These are phyloP conservation scores for Pristionchus fissidentatus DNA, from an alignment of 2,888 invertebrate genomes.

Conservation along the genomic window DNA sequence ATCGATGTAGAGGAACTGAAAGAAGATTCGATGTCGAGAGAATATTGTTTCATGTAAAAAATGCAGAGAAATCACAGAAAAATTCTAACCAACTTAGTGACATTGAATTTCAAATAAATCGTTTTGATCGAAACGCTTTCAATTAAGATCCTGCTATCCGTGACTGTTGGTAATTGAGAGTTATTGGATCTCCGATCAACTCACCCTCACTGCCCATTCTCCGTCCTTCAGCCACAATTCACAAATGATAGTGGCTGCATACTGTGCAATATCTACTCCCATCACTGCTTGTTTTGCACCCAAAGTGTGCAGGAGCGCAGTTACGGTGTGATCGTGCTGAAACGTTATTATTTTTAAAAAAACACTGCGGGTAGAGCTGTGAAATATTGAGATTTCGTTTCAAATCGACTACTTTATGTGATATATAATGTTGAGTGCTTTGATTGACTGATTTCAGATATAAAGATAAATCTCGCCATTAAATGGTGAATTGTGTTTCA, in stretches of 20 bases:
- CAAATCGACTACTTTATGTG: not conserved
- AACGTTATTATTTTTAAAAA: too few relatives aligned
- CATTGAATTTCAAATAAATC: too few relatives aligned
- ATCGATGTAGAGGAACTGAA: conserved; percentile 25
- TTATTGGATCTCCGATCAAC: not conserved
- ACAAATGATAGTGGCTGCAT: conserved; percentile 8
- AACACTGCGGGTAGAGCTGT: not conserved
- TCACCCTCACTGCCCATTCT: conserved; percentile 8
- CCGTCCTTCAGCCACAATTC: conserved; percentile 38
- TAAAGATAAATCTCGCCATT: too few relatives aligned
- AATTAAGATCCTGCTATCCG: too few relatives aligned
- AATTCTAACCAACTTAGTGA: not conserved
- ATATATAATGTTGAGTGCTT: too few relatives aligned
- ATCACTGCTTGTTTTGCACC: conserved; percentile 29
- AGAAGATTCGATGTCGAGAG: not conserved
- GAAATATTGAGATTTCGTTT: not conserved
- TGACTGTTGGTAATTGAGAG: not conserved
- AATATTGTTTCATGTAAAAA: not conserved
- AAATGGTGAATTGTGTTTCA: too few relatives aligned
- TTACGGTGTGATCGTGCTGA: conserved; percentile 41
- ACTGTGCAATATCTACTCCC: conserved; percentile 28
- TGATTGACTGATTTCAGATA: too few relatives aligned
- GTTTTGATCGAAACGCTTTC: too few relatives aligned
- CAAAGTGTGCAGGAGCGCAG: conserved; percentile 24
- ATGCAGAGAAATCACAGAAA: not conserved